Conservation (phyloP, 2,888 invertebrate species). For the Eupithecia abbreviata region DNA sequence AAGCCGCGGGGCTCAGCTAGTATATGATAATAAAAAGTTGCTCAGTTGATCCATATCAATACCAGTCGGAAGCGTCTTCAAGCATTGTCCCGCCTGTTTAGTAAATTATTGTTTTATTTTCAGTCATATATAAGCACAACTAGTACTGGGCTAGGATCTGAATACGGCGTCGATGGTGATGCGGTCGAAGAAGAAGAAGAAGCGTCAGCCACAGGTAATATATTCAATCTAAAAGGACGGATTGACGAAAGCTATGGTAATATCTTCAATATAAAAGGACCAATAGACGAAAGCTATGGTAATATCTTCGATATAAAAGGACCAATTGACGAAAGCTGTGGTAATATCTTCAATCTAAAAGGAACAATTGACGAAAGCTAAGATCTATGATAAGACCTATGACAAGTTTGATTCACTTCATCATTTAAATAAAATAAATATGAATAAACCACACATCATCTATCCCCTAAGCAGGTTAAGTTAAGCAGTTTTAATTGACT, state of each 20-base stretch:
- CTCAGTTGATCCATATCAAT: too few relatives aligned
- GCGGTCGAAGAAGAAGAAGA: conserved; percentile 85
- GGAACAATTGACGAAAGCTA: neutral
- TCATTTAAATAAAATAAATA: too few relatives aligned
- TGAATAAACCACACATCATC: too few relatives aligned
- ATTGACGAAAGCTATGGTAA: too few relatives aligned
- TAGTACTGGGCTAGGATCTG: conserved; percentile 58
- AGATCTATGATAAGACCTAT: neutral
- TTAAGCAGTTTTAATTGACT: too few relatives aligned
- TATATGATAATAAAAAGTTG: too few relatives aligned
- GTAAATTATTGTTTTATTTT: conserved; percentile 39
- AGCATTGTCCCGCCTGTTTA: too few relatives aligned
- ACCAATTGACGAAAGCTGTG: conserved; percentile 55
- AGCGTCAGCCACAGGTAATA: conserved; percentile 86
- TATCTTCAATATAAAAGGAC: neutral
- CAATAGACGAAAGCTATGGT: neutral
- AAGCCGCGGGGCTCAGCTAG: too few relatives aligned
- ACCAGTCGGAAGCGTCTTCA: too few relatives aligned
- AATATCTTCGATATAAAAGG: neutral
- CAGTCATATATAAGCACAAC: conserved; percentile 68
- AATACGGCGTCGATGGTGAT: conserved; percentile 48
- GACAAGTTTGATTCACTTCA: neutral
- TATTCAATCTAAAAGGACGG: too few relatives aligned
- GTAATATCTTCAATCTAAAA: conserved; percentile 53
- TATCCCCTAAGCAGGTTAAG: too few relatives aligned